Percentiles rank a stretch among this genome's conserved stretches.
Evolutionary conservation across 2,888 invertebrate genomes (phyloP).

Genomic region (Torymus aiolomorphi): DNA sequence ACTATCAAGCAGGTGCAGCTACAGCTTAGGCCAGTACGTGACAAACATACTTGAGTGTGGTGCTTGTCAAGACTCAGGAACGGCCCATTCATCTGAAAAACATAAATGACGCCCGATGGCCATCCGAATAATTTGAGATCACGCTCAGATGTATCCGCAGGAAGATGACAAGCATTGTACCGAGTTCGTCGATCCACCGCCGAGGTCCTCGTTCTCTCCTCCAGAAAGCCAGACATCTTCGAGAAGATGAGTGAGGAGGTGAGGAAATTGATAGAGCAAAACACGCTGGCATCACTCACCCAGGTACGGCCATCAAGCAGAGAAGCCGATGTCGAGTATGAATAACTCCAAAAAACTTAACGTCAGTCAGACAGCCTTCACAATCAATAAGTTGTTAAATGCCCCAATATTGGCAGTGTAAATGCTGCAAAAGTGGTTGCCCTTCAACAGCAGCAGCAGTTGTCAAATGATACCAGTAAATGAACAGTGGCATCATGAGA

Average conservation of each 20-base stretch:
- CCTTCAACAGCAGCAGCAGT: constrained; percentile 19
- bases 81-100: constrained; percentile 64
- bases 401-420: constrained; percentile 51
- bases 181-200: constrained; percentile 64
- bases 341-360: too few relatives aligned
- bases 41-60: too few relatives aligned
- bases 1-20: constrained; percentile 64
- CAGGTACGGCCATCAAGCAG: too few relatives aligned
- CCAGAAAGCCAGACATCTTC: constrained; percentile 62
- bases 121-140: constrained; percentile 68
- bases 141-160: constrained; percentile 60
- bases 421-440: constrained; percentile 54
- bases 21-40: too few relatives aligned
- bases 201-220: constrained; percentile 15
- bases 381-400: too few relatives aligned
- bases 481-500: constrained; percentile 69
- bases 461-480: constrained; percentile 58
- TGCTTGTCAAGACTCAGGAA: constrained; percentile 62
- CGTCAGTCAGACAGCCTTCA: too few relatives aligned
- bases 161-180: constrained; percentile 66
- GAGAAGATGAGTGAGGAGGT: constrained; percentile 71
- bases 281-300: constrained; percentile 67
- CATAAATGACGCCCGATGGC: constrained; percentile 67
- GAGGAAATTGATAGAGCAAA: constrained; percentile 72
- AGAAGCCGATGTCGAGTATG: too few relatives aligned